phyloP scores from a whole-genome alignment of 1,140 invertebrate species.

The Palaemon carinicauda region DNA sequence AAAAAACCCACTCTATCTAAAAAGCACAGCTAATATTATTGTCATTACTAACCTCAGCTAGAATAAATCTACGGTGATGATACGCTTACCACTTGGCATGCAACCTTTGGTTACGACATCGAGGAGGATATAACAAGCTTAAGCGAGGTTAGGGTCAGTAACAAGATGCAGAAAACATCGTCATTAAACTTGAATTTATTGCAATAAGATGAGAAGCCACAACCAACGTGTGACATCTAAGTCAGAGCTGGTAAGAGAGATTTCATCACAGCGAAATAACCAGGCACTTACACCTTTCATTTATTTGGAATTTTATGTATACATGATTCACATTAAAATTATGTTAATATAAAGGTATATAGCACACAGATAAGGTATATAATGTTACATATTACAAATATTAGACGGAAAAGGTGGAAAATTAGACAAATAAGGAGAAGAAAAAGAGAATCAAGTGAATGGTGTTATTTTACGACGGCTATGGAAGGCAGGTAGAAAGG shows the following conservation, averaged over 20 bases:
- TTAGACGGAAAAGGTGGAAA: not conserved
- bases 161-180: slow-evolving; percentile 42
- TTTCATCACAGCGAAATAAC: slow-evolving; percentile 6
- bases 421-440: too few species aligned
- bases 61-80: slow-evolving; percentile 27
- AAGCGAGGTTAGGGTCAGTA: slow-evolving; percentile 36
- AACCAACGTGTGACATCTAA: too few species aligned
- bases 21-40: too few species aligned
- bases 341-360: too few species aligned
- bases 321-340: too few species aligned
- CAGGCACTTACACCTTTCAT: too few species aligned
- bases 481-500: not conserved
- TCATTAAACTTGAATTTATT: not conserved
- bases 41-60: slow-evolving; percentile 25
- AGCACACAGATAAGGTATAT: not conserved
- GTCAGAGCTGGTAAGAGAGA: not conserved
- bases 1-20: too few species aligned
- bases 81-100: slow-evolving; percentile 43
- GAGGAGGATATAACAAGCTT: slow-evolving; percentile 49
- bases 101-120: slow-evolving; percentile 48
- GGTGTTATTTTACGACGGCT: not conserved
- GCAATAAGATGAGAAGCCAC: too few species aligned
- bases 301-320: too few species aligned
- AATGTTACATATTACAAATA: not conserved
- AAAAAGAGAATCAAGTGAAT: not conserved